Base-by-base conservation (phyloP, 1,140 invertebrate species). In the Helicoverpa armigera region DNA sequence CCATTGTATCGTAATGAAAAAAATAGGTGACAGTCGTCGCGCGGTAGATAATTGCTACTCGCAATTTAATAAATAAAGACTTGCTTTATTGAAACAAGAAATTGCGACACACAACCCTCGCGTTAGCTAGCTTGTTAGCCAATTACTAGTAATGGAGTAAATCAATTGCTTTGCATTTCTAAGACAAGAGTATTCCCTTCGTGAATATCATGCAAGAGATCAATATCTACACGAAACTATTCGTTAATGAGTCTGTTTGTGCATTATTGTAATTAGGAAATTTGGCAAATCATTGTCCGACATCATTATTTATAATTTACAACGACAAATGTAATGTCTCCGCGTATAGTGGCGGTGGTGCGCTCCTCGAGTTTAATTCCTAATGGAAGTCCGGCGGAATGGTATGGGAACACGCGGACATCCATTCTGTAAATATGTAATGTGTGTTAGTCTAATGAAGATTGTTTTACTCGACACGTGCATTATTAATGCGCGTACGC, bases 401-500 rank as follows among this genome's bases (percentile, higher is more conserved):
- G 81, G 53, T 74, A 65, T 72, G 48, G 65, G 43, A 58, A 51
- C 63, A 76, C 51, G 73, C 65, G 63, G 80, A 75, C 79, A 81
- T 85, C 86, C 80, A 70, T 85, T 83, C 79, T 86, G 89, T 92
- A 86, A 85, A 92, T 91, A 89, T 85, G 82, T 90, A 91, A 94
- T 90, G 89, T 88, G 89, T 92, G 88, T 94, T 93, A 92, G 86
- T 83, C 82, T 95, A 94, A 95, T 95, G 94, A 92, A 95, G 92
- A 95, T 95, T 95, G 94, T 95, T 94, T 92, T 88, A 90, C 82
- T 86, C 85, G 84, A 86, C 86, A 83, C 75, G 86, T 95, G 92
- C 88, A 95, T 95, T 93, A 94, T 95, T 94, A 95, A 95, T 94
- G 92, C 94, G 91, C 92, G 88, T 90, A 94, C 92, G 92, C 92